phyloP scores from a whole-genome alignment of 92 coral and sea anemone genomes.

The Phymanthus crucifer region DNA sequence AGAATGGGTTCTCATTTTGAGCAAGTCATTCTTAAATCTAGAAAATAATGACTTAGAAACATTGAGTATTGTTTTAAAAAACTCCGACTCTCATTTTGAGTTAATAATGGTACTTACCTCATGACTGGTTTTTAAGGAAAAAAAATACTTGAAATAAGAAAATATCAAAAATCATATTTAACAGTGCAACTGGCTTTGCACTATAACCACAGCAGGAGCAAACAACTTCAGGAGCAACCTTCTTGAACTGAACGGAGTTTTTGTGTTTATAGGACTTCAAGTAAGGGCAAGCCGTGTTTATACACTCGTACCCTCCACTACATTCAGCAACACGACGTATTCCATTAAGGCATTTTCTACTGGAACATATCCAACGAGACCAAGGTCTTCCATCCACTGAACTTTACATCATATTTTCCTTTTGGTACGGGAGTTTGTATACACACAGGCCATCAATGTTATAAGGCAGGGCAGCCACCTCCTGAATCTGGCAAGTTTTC shows the following conservation, averaged over 20 bases:
- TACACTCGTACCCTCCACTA: constrained; percentile 35
- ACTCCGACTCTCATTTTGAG: no score
- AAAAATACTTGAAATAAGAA: no score
- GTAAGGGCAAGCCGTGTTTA: constrained; percentile 36
- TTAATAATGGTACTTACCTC: no score
- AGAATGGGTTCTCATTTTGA: no score
- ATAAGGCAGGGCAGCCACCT: constrained; percentile 42
- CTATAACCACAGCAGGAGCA: constrained; percentile 41
- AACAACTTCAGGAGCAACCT: constrained; percentile 30
- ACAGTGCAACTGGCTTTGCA: constrained; percentile 21
- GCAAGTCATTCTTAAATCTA: no score
- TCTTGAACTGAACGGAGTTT: constrained; percentile 36
- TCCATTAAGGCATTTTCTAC: constrained; percentile 35
- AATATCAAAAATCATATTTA: no score
- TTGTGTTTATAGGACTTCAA: constrained; percentile 28
- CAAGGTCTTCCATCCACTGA: constrained; percentile 46
- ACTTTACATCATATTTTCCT: constrained; percentile 41
- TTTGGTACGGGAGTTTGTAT: constrained; percentile 31
- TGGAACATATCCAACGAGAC: constrained; percentile 27
- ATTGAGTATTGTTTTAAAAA: no score
- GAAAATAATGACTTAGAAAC: no score
- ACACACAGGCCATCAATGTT: constrained; percentile 42
- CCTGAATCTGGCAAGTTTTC: constrained; percentile 22
- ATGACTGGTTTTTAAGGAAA: no score
- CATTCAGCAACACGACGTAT: constrained; percentile 44